A percentile compares a stretch with the other conserved stretches of the same genome.
Conservation (phyloP, 1,140 invertebrate species). For the Camponotus pennsylvanicus region DNA sequence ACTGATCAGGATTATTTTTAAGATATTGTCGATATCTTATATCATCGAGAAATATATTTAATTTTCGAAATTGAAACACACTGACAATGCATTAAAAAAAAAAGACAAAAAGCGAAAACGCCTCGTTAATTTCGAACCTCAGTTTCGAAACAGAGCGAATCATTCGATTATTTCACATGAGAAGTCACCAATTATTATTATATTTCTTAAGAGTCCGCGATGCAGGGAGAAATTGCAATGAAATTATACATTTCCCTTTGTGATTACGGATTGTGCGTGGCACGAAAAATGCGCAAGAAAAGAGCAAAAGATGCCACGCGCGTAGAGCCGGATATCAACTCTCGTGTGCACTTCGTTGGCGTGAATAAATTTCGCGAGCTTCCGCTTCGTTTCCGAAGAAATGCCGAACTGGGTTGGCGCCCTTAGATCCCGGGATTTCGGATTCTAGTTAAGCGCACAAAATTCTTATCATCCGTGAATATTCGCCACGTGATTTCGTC, state of each 20-base stretch:
- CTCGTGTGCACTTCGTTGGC: conserved; percentile 45
- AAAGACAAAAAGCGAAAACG: background rate
- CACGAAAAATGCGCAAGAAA: conserved; percentile 34
- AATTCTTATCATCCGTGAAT: conserved; percentile 21
- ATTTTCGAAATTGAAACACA: background rate
- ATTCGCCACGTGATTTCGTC: conserved; percentile 13
- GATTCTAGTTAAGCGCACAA: conserved; percentile 11
- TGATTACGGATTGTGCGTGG: conserved; percentile 33
- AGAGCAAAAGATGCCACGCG: background rate
- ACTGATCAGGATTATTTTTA: background rate
- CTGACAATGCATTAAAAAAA: too few species aligned
- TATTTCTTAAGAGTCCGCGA: conserved; percentile 73
- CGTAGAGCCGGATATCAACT: conserved; percentile 18
- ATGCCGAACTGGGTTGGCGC: background rate
- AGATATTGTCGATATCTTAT: background rate
- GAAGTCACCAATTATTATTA: conserved; percentile 84
- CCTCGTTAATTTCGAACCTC: conserved; percentile 63
- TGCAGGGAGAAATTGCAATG: conserved; percentile 65
- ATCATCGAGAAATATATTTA: background rate
- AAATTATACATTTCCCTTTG: conserved; percentile 52
- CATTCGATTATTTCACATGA: conserved; percentile 79
- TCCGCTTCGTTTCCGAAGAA: conserved; percentile 39
- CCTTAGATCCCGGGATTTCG: background rate
- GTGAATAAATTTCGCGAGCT: conserved; percentile 37
- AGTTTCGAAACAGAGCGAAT: conserved; percentile 74